These are phyloP conservation scores for Sycobia sp. DNA, from an alignment of 1,140 invertebrate species.

Conservation along the genomic window DNA sequence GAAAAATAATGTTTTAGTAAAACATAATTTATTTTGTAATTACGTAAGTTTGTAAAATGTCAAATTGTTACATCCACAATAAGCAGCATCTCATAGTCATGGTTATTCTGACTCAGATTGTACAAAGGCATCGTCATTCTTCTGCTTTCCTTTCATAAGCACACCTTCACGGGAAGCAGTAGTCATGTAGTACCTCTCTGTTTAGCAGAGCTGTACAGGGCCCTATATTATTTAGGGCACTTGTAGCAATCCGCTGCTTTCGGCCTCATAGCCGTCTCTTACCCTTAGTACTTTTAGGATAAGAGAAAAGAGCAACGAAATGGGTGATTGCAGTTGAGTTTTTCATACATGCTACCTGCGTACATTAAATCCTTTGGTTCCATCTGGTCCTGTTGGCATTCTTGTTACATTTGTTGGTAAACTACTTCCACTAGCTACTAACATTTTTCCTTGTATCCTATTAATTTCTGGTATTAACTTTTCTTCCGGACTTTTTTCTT, in stretches of 20 bases:
- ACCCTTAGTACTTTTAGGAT: slow-evolving; percentile 37
- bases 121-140: slow-evolving; percentile 32
- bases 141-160: slow-evolving; percentile 16
- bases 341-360: slow-evolving; percentile 62
- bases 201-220: slow-evolving; percentile 3
- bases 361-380: slow-evolving; percentile 65
- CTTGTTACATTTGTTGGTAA: slow-evolving; percentile 59
- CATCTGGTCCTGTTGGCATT: slow-evolving; percentile 65
- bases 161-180: slow-evolving; percentile 11
- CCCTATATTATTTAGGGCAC: slow-evolving; percentile 23
- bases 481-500: slow-evolving; percentile 78
- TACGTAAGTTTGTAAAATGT: slow-evolving; percentile 18
- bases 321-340: slow-evolving; percentile 41
- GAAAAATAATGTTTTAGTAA: slow-evolving; percentile 21
- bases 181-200: slow-evolving; percentile 1
- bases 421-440: slow-evolving; percentile 32
- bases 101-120: slow-evolving; percentile 20
- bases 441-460: slow-evolving; percentile 51
- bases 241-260: slow-evolving; percentile 42
- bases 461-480: slow-evolving; percentile 68
- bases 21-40: slow-evolving; percentile 31
- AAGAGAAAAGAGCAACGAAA: slow-evolving; percentile 48
- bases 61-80: slow-evolving; percentile 26
- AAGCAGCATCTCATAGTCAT: slow-evolving; percentile 27
- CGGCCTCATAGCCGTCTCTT: slow-evolving; percentile 57